Base-by-base conservation (phyloP, 1,140 invertebrate species). In the Ceratoteleas bidentatus region DNA sequence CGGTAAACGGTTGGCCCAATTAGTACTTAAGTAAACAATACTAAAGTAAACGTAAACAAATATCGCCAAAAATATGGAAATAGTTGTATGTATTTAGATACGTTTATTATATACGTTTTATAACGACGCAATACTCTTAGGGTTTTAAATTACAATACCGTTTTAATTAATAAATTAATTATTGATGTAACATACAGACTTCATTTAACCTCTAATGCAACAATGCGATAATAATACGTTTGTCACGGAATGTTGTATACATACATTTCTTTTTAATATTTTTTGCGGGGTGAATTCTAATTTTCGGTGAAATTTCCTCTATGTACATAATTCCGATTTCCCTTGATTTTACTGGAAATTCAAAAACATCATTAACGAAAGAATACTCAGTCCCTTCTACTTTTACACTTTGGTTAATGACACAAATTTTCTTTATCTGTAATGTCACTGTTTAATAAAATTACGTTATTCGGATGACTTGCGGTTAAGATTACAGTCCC, bases 241-340 rank as follows among this genome's bases (percentile, higher is more conserved):
- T 24, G 24, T 24, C 24, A 24, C 24, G 24, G 24, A 24, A 24
- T 40, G 38, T 40, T 40, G 38, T 40, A 8, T 10, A 40, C 8
- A 40, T 40, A 40, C 38, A 40, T 40, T 40, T 40, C 11, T 40
- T 40, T 11, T 10, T 10, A 10, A 40, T 40, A 40, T 40, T 10
- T 40, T 8, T 40, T 40, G 11, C 11, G 11, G 38, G 11, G 6
- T 40, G 38, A 10, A 10, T 40, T 40, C 38, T 40, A 8, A 10
- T 11, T 10, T 40, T 8, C 38, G 38, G 38, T 6, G 14, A 49
- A 15, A 49, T 49, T 14, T 49, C 6, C 6, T 49, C 6, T 7
- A 49, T 14, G 24, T 34, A 24, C 36, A 49, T 53, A 38, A 40
- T 13, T 10, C 53, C 53, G n/a, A 56, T 56, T 36, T 56, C 33